These are phyloP conservation scores for Crenichthys baileyi DNA, from an alignment of 2,797 vertebrate species.

Conservation along the genomic window DNA sequence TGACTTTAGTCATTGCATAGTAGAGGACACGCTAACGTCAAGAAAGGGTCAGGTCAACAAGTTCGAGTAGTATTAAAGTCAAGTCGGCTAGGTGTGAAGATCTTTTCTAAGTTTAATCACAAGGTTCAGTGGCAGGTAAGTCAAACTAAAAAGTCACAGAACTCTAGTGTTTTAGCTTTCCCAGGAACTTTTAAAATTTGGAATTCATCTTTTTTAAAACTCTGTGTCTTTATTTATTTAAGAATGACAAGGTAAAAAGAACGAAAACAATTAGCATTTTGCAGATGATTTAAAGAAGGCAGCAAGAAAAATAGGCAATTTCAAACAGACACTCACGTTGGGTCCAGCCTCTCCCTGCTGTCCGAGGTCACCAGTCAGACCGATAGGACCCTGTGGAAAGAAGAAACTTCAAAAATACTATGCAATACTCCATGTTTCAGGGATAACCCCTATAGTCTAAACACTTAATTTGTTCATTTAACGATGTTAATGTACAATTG, in stretches of 20 bases:
- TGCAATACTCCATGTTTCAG: not conserved
- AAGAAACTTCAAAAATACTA: not conserved
- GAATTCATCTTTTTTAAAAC: no score
- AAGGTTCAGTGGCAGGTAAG: no score
- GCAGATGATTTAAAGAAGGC: not conserved
- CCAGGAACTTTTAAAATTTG: no score
- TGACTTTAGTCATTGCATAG: no score
- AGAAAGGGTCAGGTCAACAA: no score
- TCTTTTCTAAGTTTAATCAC: no score
- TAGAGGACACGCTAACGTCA: no score
- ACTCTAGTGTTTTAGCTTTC: no score
- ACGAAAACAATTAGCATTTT: not conserved
- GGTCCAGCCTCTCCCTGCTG: constrained; percentile 94
- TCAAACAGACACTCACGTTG: constrained; percentile 84
- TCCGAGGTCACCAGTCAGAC: constrained; percentile 93
- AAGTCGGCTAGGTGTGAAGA: no score
- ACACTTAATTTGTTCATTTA: not conserved
- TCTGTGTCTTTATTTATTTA: no score
- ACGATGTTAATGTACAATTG: not conserved
- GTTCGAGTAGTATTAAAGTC: no score
- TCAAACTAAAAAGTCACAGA: no score
- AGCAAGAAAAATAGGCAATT: not conserved
- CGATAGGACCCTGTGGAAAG: constrained; percentile 88
- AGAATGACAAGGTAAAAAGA: not conserved
- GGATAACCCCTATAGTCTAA: not conserved